Evolutionary conservation across 1,140 invertebrate genomes (phyloP), one percentile per base, ranked within the genome.

Genomic region (Antheraea pernyi): DNA sequence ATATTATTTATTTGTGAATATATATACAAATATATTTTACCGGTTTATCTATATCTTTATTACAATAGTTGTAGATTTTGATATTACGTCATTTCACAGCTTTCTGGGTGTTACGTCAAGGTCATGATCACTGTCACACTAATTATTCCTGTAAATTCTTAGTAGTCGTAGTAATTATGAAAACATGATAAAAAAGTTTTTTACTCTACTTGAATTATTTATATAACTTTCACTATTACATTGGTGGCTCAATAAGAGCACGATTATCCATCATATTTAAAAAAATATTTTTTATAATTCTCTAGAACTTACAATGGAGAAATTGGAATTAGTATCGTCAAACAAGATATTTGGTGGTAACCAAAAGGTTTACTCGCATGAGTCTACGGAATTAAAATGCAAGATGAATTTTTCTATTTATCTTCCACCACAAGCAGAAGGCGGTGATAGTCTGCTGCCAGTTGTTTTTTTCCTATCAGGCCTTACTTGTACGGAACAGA

Each of bases 391-490:
- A 80, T 86, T 99, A 66, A 95, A 96, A 88, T 99, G 98, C 89
- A 94, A 95, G 67, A 99, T 99, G 97, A 98, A 97, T 81, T 99
- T 99, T 93, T 97, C 96, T 3, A 94, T 99, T 30, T 99, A 96
- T 84, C 75, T 99, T 53, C 98, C 98, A 66, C 95, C 97, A 0
- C 94, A 96, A 80, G 94, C 94, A 13, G 95, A 96, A 68, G 93
- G 94, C 65, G 93, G 93, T 16, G 88, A 93, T 79, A 88, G 93
- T 18, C 95, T 95, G 78, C 91, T 96, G 22, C 98, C 98, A 42
- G 97, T 98, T 8, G 94, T 99, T 6, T 99, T 98, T 87, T 99
- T 96, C 94, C 93, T 99, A 0, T 99, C 98, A 62, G 98, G 98
- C 11, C 92, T 99, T 7, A 98, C 97, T 0, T 99, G 99, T 86